Evolutionary conservation across 2,888 invertebrate genomes (phyloP).

Genomic region (Taphrorychus bicolor): DNA sequence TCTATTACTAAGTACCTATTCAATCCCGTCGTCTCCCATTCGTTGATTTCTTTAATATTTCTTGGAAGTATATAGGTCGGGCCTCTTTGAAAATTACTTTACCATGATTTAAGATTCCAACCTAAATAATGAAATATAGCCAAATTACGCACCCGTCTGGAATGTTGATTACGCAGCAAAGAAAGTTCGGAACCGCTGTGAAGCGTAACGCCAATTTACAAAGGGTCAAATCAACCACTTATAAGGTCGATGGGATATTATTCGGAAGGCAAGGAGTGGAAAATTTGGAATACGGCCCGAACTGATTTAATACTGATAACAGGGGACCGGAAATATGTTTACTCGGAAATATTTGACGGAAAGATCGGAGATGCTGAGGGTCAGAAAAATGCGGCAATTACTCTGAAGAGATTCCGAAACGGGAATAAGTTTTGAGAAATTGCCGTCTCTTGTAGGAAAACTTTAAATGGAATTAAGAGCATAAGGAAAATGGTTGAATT

Average conservation of each 20-base stretch:
- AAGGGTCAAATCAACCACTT: neutral
- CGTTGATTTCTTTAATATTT: too few species aligned
- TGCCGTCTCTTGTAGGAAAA: neutral
- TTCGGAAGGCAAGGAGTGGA: neutral
- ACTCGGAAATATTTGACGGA: neutral
- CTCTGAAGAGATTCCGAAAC: neutral
- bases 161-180: neutral
- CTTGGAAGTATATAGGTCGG: too few species aligned
- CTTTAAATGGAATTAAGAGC: neutral
- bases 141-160: neutral
- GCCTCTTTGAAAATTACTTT: neutral
- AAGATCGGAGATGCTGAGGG: neutral
- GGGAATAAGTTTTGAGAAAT: neutral
- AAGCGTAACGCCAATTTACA: neutral
- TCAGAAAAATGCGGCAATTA: neutral
- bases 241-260: neutral
- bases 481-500: neutral
- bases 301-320: neutral
- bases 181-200: neutral
- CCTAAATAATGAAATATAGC: neutral
- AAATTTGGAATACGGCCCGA: neutral
- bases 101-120: neutral
- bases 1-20: too few species aligned
- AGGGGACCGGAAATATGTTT: neutral
- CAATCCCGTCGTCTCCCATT: too few species aligned